Evolutionary conservation across 2,797 vertebrate genomes (phyloP), one percentile per base, ranked within the genome.

Genomic region (Sebastes miniatus): DNA sequence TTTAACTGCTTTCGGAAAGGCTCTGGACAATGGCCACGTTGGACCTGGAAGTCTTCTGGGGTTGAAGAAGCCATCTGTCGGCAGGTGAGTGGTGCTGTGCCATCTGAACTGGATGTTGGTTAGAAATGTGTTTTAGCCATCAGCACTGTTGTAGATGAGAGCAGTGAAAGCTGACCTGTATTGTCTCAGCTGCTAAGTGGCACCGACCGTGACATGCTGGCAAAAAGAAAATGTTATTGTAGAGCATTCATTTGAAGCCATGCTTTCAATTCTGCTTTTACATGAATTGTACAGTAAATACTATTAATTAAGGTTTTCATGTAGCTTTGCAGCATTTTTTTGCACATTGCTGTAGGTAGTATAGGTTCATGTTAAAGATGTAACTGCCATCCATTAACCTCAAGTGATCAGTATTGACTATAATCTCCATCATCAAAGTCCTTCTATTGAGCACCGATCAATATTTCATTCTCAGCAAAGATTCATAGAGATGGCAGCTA

Each of bases 61-160:
- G 14, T 2, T 27, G 64, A 75, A 80, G 82, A 82, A 88, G 73
- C 27, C 58, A 56, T 82, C 66, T 72, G 50, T 72, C 61, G 13
- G 77, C 68, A 84, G 73, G 85, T 80, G 76, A 86, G 22, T 1
- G 0, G 2, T 4, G 66, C 59, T 71, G 10, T 65, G 62, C 32
- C 59, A 27, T 69, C 32, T 73, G 25, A 79, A 6, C 24, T 14
- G 29, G 18, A 13, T 20, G 1, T 6, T 57, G 36, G 25, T 82
- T 12, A n/a, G 77, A 43, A 64, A 80, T 79, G 32, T 86, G 85
- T 68, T 88, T 66, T 43, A 62, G 27, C 62, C 63, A 69, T 89
- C 65, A 68, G 25, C 5, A 4, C 20, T 25, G 22, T n/a, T 34
- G 29, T 3, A 50, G 59, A 63, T 43, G 29, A 79, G 18, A 22